Base-by-base conservation (phyloP, 2,797 vertebrate species). In the Epinephelus malabaricus region DNA sequence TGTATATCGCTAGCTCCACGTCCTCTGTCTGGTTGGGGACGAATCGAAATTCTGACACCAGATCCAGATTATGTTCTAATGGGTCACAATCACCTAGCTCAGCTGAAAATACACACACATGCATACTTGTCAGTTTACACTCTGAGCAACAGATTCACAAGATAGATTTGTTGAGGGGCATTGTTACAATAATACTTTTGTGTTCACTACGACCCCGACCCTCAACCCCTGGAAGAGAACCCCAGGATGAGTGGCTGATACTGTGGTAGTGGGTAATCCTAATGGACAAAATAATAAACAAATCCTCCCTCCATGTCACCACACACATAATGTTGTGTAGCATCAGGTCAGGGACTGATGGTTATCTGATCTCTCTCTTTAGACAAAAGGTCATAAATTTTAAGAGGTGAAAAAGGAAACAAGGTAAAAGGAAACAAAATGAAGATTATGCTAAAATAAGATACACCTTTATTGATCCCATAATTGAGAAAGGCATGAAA, bases 41-140 rank as follows among this genome's bases (percentile, higher is more conserved):
- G 87, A 99, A 99, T 61, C 97, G 97, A 91, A 99, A 99, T 91
- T 99, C 98, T 13, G 98, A 97, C 70, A 99, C 97, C 86, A 99
- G 94, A 30, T 98, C 98, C 76, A 96, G 94, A 54, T 91, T 93
- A 0, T 99, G 97, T 56, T 99, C 98, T 34, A 95, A 92, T 43
- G 97, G 96, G 88, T 99, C 98, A 85, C 95, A 98, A 84, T 99
- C 98, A 6, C 98, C 98, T 51, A 99, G 92, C 92, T 99, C 98
- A 84, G 97, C 98, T 99, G 89, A 21, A 87, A 83, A 76, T 27
- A 89, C 47, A 80, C 69, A 84, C 9, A 49, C 6, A 73, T 43
- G 54, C 58, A 63, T 1, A 75, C 19, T 13, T 47, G 27, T 47
- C 4, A 18, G 15, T 43, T 63, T 15, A 64, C n/a, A 59, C 27